phyloP scores from a whole-genome alignment of 1,140 invertebrate species.

The Drosophila pectinifera region DNA sequence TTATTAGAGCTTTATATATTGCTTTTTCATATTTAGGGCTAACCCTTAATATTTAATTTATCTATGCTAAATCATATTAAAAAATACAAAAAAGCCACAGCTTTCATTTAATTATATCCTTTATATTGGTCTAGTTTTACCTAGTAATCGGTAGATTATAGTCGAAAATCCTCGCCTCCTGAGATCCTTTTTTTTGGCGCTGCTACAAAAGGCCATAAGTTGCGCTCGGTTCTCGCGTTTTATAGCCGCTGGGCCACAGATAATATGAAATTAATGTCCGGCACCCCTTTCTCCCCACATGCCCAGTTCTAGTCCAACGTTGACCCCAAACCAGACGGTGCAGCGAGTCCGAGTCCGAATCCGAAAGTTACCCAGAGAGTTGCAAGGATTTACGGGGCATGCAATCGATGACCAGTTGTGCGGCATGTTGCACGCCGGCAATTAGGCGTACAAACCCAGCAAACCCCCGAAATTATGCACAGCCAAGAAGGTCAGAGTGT shows the following conservation, averaged over 20 bases:
- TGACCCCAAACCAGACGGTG: conserved; percentile 16
- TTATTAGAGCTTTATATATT: background rate
- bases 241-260: conserved; percentile 65
- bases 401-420: conserved; percentile 71
- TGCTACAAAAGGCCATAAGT: conserved; percentile 45
- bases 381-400: conserved; percentile 74
- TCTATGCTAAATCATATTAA: too few species aligned
- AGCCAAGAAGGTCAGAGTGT: conserved; percentile 35
- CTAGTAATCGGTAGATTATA: background rate
- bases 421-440: conserved; percentile 67
- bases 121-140: too few species aligned
- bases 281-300: background rate
- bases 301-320: background rate
- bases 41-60: too few species aligned
- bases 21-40: too few species aligned
- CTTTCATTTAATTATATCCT: too few species aligned
- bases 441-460: conserved; percentile 55
- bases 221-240: conserved; percentile 51
- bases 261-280: conserved; percentile 80
- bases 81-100: too few species aligned
- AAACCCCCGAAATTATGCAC: conserved; percentile 48
- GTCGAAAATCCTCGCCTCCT: background rate
- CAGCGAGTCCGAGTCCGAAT: conserved; percentile 1
- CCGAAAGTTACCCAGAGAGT: conserved; percentile 36
- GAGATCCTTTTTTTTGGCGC: background rate